phyloP scores from a whole-genome alignment of 2,797 vertebrate species.

The Brotogeris chrysoptera region DNA sequence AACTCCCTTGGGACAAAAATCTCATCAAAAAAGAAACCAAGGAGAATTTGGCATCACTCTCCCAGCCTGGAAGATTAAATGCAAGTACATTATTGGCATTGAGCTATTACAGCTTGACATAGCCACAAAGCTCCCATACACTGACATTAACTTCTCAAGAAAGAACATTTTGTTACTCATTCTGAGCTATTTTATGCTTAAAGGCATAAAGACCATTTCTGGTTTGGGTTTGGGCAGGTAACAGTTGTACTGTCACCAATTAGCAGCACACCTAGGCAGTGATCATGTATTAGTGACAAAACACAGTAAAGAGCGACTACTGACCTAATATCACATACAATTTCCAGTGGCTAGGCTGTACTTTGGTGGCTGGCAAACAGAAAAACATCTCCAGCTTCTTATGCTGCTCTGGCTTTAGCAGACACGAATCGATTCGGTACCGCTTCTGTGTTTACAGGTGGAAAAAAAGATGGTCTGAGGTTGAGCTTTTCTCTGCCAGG shows the following conservation, averaged over 20 bases:
- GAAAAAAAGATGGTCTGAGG: neutral
- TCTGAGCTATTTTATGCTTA: conserved; percentile 10
- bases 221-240: neutral
- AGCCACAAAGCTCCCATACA: conserved; percentile 34
- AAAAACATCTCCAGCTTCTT: neutral
- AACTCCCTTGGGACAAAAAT: conserved; percentile 14
- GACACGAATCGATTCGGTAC: fast-evolving
- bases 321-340: neutral
- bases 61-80: conserved; percentile 35
- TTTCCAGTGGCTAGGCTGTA: neutral
- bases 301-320: neutral
- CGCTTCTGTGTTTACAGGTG: neutral
- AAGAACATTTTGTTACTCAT: conserved; percentile 54
- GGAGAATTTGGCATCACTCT: conserved; percentile 34
- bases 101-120: conserved; percentile 37
- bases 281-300: neutral
- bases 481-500: neutral
- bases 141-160: conserved; percentile 49
- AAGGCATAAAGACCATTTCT: conserved; percentile 20
- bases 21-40: conserved; percentile 49
- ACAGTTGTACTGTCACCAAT: neutral
- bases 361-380: neutral
- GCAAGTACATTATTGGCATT: conserved; percentile 55
- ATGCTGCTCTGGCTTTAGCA: neutral
- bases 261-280: neutral